Conservation (phyloP, 2,113 vertebrate species). For the Eurystomus gularis region DNA sequence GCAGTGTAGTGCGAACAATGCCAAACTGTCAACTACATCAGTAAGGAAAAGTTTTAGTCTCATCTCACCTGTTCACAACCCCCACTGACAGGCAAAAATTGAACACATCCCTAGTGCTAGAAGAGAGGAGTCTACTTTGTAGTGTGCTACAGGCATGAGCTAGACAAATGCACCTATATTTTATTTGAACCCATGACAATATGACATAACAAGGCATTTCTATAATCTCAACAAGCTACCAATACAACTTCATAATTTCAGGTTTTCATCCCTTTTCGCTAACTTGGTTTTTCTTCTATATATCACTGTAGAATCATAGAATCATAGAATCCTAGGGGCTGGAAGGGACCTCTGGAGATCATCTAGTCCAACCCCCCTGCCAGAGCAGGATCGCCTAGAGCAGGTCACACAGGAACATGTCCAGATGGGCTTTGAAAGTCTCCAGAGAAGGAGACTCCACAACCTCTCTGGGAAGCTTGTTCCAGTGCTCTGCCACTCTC, state of each 20-base stretch:
- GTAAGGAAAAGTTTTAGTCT: conserved; percentile 59
- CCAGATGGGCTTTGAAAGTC: too few species aligned
- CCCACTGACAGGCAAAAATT: conserved; percentile 62
- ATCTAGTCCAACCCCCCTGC: too few species aligned
- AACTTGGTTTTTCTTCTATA: conserved; percentile 53
- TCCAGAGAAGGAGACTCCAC: too few species aligned
- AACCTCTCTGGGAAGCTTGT: too few species aligned
- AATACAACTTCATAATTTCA: conserved; percentile 71
- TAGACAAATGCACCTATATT: conserved; percentile 71
- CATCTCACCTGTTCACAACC: conserved; percentile 36
- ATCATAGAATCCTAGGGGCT: too few species aligned
- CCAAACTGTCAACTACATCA: not conserved
- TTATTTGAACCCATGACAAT: conserved; percentile 71
- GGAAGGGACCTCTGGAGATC: too few species aligned
- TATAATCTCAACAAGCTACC: conserved; percentile 74
- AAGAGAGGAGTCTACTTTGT: conserved; percentile 48
- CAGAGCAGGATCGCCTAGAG: too few species aligned
- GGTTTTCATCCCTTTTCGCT: conserved; percentile 72
- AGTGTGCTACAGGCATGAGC: conserved; percentile 61
- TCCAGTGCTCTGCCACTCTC: too few species aligned
- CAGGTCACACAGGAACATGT: too few species aligned
- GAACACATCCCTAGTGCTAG: conserved; percentile 29
- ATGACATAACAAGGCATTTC: conserved; percentile 67
- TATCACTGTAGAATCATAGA: conserved; percentile 70
- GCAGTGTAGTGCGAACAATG: not conserved